Conservation (phyloP, 1,140 invertebrate genomes). For the Ptiloglossa arizonensis region DNA sequence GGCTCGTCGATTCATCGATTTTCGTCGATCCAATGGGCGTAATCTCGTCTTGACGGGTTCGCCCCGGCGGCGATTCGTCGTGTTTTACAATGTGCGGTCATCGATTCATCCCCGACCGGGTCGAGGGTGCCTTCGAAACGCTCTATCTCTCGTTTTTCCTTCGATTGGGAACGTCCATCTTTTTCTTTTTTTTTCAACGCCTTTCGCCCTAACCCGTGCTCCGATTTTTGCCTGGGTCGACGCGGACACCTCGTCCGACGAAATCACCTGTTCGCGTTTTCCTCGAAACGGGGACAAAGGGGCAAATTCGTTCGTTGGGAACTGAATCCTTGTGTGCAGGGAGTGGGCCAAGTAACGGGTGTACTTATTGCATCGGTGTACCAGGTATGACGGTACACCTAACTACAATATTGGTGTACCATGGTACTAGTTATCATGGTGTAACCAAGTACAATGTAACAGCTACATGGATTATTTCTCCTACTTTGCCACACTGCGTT, state of each 20-base stretch:
- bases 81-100: constrained; percentile 47
- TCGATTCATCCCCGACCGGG: constrained; percentile 40
- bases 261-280: not conserved
- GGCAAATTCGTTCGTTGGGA: too few species aligned
- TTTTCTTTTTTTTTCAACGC: not conserved
- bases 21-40: constrained; percentile 35
- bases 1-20: constrained; percentile 40
- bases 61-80: constrained; percentile 23
- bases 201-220: not conserved
- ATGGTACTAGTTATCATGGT: too few species aligned
- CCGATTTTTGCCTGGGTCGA: not conserved
- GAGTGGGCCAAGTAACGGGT: too few species aligned
- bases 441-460: too few species aligned
- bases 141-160: not conserved
- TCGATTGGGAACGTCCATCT: not conserved
- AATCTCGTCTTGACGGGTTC: constrained; percentile 24
- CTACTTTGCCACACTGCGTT: too few species aligned
- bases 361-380: too few species aligned
- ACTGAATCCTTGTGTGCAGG: too few species aligned
- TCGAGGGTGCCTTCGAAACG: constrained; percentile 22
- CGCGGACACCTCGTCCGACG: not conserved
- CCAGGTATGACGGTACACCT: too few species aligned
- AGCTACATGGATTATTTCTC: too few species aligned
- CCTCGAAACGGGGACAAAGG: not conserved
- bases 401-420: too few species aligned